Conservation (phyloP, 2,797 vertebrate species). For the Takifugu ocellatus region DNA sequence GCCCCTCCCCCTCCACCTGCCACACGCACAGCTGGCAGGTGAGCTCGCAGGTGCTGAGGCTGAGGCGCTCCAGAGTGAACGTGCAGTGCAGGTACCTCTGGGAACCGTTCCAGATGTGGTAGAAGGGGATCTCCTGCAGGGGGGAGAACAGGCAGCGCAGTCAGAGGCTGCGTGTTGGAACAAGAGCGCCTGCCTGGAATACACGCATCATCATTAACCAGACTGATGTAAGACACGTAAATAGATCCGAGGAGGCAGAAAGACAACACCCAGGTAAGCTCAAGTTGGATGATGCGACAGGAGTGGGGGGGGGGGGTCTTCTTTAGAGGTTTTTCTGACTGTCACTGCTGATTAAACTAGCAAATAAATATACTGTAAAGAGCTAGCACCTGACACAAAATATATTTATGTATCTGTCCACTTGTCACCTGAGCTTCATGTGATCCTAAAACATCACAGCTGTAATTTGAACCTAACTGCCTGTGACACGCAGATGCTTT, state of each 20-base stretch:
- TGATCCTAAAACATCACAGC: conserved; percentile 16
- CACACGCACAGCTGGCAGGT: conserved; percentile 98
- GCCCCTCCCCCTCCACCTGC: conserved; percentile 98
- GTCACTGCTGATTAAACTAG: conserved; percentile 11
- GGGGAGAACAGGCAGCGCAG: conserved; percentile 24
- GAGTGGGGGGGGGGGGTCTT: conserved; percentile 1
- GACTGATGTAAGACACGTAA: conserved; percentile 17
- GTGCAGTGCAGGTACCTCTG: conserved; percentile 95
- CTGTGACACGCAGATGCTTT: neutral
- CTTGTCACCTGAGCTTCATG: too few species aligned
- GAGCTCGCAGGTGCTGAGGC: conserved; percentile 91
- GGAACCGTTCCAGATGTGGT: conserved; percentile 96
- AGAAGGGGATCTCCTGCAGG: conserved; percentile 94
- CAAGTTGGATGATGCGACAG: conserved; percentile 12
- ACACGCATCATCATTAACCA: conserved; percentile 56
- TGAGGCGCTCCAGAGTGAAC: conserved; percentile 94
- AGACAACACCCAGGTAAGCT: conserved; percentile 28
- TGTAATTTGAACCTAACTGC: conserved; percentile 13
- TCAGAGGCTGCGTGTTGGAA: conserved; percentile 33
- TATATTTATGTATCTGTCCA: neutral
- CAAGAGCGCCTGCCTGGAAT: conserved; percentile 40
- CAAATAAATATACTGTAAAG: neutral
- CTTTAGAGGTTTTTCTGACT: conserved; percentile 10
- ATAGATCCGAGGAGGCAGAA: conserved; percentile 36
- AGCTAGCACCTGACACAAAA: neutral